Base-by-base conservation (phyloP, 2,888 invertebrate species). In the Chalcis sispes region DNA sequence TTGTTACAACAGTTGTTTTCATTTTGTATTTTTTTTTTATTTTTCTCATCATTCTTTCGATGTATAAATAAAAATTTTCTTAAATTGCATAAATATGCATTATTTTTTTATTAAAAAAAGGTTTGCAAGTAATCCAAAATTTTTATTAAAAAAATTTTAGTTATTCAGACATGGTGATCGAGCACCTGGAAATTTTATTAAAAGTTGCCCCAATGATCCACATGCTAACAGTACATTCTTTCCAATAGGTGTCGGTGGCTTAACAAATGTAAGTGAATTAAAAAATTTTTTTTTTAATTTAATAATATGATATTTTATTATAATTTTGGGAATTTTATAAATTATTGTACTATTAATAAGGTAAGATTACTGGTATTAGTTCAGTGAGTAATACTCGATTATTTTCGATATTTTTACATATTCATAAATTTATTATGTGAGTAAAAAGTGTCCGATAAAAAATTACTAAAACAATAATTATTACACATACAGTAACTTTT, bases 221-320 rank as follows among this genome's bases (percentile, higher is more conserved):
- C 25, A 79, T 25, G 1, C 1, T 1, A 25, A 59, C 1, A 50
- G 18, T 1, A 40, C 15, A 3, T 79, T 74, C 13, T 72, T 76
- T 36, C 80, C 80, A 20, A 20, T 23, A 0, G 80, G 80, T 7
- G 10, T 72, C 15, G 83, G 83, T 18, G 80, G 80, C 15, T 74
- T 84, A 40, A 83, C 82, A 7, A 81, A 81, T 27, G 83, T 84
- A 75, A 83, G 79, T 75, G 61, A n/a, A n/a, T n/a, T n/a, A n/a
- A n/a, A n/a, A n/a, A n/a, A n/a, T n/a, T n/a, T n/a, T n/a, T n/a
- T n/a, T n/a, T n/a, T n/a, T n/a, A n/a, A n/a, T n/a, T n/a, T n/a
- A n/a, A n/a, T n/a, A n/a, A n/a, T n/a, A n/a, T n/a, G n/a, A n/a
- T n/a, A n/a, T n/a, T n/a, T n/a, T n/a, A n/a, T n/a, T n/a, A n/a